These are phyloP conservation scores for Anastrepha ludens DNA, from an alignment of 1,140 invertebrate genomes.

Conservation along the genomic window DNA sequence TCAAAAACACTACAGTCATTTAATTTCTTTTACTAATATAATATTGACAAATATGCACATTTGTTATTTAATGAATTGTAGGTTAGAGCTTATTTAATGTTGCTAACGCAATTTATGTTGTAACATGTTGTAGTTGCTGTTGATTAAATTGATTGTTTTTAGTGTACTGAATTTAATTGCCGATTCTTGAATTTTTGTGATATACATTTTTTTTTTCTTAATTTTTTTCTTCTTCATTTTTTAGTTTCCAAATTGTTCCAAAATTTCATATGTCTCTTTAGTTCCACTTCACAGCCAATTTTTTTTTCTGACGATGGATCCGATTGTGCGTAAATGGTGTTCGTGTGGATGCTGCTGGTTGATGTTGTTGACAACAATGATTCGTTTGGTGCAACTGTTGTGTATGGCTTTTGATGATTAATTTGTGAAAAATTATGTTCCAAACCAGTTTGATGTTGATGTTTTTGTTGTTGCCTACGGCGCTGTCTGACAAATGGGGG, in stretches of 20 bases:
- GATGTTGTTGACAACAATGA: slow-evolving; percentile 10
- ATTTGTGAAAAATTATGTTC: neutral
- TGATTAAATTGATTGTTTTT: slow-evolving; percentile 12
- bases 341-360: slow-evolving; percentile 56
- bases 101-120: slow-evolving; percentile 1
- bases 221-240: slow-evolving; percentile 16
- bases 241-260: neutral
- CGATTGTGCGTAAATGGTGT: slow-evolving; percentile 51
- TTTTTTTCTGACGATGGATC: slow-evolving; percentile 69
- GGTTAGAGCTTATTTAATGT: neutral
- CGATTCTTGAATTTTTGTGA: slow-evolving; percentile 47
- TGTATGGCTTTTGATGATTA: slow-evolving; percentile 5
- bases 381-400: slow-evolving; percentile 52
- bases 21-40: slow-evolving; percentile 18
- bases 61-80: slow-evolving; percentile 28
- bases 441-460: neutral
- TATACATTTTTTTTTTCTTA: neutral
- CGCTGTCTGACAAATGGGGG: slow-evolving; percentile 29
- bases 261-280: slow-evolving; percentile 56
- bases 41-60: slow-evolving; percentile 42
- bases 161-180: slow-evolving; percentile 11
- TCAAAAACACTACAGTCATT: slow-evolving; percentile 13
- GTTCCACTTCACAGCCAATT: slow-evolving; percentile 74
- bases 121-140: neutral
- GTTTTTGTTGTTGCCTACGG: slow-evolving; percentile 16